Conservation (phyloP, 2,113 vertebrate genomes). For the Anguilla japonica region DNA sequence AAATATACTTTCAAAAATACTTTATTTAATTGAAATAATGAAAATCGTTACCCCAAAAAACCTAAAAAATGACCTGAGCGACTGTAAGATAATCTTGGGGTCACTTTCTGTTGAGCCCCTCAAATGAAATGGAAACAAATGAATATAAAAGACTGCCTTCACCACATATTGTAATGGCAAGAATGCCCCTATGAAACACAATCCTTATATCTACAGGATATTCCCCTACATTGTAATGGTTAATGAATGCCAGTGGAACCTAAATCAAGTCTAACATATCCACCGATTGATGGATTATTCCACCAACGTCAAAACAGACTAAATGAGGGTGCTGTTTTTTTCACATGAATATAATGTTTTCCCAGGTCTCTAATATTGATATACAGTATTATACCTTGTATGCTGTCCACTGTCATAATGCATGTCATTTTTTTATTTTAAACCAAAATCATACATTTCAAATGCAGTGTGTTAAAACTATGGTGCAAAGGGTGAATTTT, state of each 20-base stretch:
- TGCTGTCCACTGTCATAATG: no score
- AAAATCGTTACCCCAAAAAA: background rate
- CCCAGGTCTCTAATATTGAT: background rate
- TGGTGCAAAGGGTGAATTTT: background rate
- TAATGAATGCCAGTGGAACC: constrained; percentile 50
- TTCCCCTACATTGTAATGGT: constrained; percentile 40
- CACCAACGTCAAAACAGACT: constrained; percentile 42
- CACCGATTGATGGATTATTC: constrained; percentile 41
- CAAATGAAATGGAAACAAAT: constrained; percentile 10
- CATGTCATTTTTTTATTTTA: background rate
- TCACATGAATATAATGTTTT: background rate
- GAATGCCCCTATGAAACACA: constrained; percentile 52
- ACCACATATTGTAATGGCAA: constrained; percentile 37
- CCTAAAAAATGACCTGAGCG: background rate
- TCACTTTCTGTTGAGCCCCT: constrained; percentile 41
- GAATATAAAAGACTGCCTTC: background rate
- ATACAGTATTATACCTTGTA: background rate
- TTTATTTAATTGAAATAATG: no score
- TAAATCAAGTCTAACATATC: constrained; percentile 49
- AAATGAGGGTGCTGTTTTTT: constrained; percentile 28
- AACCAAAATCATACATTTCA: background rate
- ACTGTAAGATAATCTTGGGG: constrained; percentile 32
- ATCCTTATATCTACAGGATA: constrained; percentile 49
- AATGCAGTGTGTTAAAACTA: background rate
- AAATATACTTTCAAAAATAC: no score